phyloP scores from a whole-genome alignment of 2,113 vertebrate genomes.

The Rattus rattus region DNA sequence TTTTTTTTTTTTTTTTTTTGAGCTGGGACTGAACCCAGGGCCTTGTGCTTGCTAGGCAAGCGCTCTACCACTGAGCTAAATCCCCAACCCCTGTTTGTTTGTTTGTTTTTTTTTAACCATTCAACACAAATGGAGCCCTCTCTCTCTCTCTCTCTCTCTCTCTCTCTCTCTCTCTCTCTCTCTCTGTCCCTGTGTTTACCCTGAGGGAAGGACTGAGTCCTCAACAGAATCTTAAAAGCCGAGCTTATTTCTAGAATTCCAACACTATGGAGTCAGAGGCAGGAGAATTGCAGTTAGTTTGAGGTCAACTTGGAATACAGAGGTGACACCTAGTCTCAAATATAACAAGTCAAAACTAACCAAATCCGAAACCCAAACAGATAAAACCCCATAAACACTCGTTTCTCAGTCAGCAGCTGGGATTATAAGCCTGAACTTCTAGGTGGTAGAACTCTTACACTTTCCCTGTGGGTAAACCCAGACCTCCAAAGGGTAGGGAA shows the following conservation, averaged over 20 bases:
- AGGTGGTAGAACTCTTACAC: not conserved
- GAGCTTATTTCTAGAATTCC: not conserved
- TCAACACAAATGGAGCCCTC: no score
- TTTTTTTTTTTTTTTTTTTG: no score
- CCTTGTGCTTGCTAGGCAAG: no score
- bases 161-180: not conserved
- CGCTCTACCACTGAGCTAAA: no score
- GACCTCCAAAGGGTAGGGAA: not conserved
- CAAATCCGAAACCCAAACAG: no score
- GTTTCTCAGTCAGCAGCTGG: not conserved
- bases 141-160: no score
- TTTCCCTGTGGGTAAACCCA: conserved; percentile 26
- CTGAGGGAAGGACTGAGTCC: not conserved
- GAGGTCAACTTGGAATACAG: not conserved
- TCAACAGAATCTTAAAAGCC: not conserved
- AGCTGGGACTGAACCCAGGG: no score
- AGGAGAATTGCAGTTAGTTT: not conserved
- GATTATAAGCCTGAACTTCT: not conserved
- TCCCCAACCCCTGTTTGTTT: no score
- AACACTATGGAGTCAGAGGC: not conserved
- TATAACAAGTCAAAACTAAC: not conserved
- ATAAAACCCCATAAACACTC: not conserved
- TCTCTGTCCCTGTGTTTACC: not conserved
- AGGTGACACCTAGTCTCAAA: not conserved
- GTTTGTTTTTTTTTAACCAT: no score